These are phyloP conservation scores for Patagioenas fasciata DNA, from an alignment of 2,113 vertebrate genomes.

Conservation along the genomic window DNA sequence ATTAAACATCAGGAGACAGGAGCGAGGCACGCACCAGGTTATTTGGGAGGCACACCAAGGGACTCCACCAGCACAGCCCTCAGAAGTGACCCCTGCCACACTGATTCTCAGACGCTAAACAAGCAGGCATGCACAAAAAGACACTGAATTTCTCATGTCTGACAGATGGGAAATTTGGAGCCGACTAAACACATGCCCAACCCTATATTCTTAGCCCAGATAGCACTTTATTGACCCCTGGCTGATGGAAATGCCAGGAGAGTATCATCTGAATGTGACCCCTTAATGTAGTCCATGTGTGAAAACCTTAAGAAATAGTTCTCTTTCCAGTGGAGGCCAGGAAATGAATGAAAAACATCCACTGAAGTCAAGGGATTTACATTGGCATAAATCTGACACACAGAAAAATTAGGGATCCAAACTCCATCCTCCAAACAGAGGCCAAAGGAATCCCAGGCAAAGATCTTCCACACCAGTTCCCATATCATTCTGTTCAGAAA, in stretches of 20 bases:
- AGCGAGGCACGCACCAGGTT: background rate
- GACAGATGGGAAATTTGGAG: constrained; percentile 59
- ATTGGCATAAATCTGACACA: constrained; percentile 52
- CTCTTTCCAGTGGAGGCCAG: constrained; percentile 36
- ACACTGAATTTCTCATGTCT: constrained; percentile 55
- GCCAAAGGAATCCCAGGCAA: background rate
- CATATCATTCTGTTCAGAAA: background rate
- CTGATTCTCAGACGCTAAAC: constrained; percentile 17
- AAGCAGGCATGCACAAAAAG: constrained; percentile 21
- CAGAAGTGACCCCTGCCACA: constrained; percentile 34
- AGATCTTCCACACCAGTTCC: background rate
- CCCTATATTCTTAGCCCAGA: constrained; percentile 16
- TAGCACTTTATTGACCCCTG: constrained; percentile 58
- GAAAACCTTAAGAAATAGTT: constrained; percentile 47
- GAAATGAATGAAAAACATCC: constrained; percentile 56
- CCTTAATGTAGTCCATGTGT: constrained; percentile 68
- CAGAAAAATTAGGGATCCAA: constrained; percentile 12
- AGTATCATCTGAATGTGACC: constrained; percentile 61
- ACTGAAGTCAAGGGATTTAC: constrained; percentile 53
- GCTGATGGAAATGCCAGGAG: constrained; percentile 64
- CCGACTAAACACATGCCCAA: constrained; percentile 51
- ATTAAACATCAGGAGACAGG: constrained; percentile 22
- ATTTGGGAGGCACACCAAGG: constrained; percentile 1
- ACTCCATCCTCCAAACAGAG: background rate
- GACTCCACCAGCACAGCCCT: background rate